These are phyloP conservation scores for Drosophila fungiperda DNA, from an alignment of 2,888 invertebrate species.

Conservation along the genomic window DNA sequence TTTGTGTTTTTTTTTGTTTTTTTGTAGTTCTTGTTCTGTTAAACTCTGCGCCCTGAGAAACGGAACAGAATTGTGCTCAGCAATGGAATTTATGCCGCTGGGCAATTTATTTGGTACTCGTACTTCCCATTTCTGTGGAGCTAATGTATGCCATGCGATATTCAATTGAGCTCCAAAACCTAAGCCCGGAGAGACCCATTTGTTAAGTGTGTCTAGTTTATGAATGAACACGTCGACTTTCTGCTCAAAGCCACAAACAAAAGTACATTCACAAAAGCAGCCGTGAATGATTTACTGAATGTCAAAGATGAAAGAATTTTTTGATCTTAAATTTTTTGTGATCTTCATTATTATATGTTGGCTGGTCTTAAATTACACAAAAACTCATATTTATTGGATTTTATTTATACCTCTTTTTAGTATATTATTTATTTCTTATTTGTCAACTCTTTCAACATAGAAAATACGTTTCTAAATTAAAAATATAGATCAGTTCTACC, in stretches of 20 bases:
- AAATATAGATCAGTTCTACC: not conserved
- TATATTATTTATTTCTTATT: not conserved
- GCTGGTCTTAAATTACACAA: not conserved
- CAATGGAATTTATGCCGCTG: conserved; percentile 61
- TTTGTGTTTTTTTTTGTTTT: not conserved
- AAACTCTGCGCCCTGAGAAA: conserved; percentile 51
- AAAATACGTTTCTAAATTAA: not conserved
- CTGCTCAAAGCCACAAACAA: not conserved
- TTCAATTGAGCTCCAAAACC: conserved; percentile 16
- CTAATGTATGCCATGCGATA: conserved; percentile 33
- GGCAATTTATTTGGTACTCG: conserved; percentile 31
- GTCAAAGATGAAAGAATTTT: not conserved
- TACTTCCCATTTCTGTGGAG: conserved; percentile 43
- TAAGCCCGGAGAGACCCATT: conserved; percentile 24
- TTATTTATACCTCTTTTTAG: not conserved
- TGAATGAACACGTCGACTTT: conserved; percentile 42
- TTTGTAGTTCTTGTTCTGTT: conserved; percentile 29
- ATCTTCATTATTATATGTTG: not conserved
- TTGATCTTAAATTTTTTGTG: no score
- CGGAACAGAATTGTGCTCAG: conserved; percentile 47
- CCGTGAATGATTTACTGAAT: conserved; percentile 1
- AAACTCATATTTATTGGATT: not conserved
- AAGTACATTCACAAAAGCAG: conserved; percentile 1
- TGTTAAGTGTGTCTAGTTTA: conserved; percentile 33
- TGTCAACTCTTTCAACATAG: not conserved